Conservation (phyloP, 2,888 invertebrate species). For the Laothoe populi region DNA sequence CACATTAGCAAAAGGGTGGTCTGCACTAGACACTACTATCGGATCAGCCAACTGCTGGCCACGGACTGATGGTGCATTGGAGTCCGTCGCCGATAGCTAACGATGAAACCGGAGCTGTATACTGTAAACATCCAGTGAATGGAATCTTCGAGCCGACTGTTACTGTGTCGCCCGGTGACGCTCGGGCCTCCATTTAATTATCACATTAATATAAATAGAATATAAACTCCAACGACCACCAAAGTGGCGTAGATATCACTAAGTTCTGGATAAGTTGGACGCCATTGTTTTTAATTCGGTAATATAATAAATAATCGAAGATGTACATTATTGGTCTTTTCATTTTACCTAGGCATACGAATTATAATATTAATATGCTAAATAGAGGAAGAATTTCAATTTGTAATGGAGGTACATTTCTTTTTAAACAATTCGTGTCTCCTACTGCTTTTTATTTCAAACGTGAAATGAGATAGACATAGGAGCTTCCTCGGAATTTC, state of each 20-base stretch:
- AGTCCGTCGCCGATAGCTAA: conserved; percentile 59
- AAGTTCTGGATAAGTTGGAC: too few relatives aligned
- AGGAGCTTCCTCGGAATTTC: too few relatives aligned
- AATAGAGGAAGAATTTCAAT: too few relatives aligned
- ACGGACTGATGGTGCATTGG: conserved; percentile 64
- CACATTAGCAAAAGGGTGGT: conserved; percentile 15
- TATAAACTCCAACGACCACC: conserved; percentile 1
- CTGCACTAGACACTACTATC: conserved; percentile 58
- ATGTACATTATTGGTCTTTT: too few relatives aligned
- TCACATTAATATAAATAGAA: conserved; percentile 9
- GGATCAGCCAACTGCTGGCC: conserved; percentile 63
- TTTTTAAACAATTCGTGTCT: too few relatives aligned
- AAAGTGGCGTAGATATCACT: background rate
- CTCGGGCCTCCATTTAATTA: conserved; percentile 44
- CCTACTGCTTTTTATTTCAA: too few relatives aligned
- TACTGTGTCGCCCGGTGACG: conserved; percentile 32
- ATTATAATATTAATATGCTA: too few relatives aligned
- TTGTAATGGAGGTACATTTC: too few relatives aligned
- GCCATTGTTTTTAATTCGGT: too few relatives aligned
- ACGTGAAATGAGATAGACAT: too few relatives aligned
- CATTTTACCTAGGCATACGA: too few relatives aligned
- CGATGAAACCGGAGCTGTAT: conserved; percentile 74
- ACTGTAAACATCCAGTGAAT: conserved; percentile 80
- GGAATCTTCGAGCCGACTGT: conserved; percentile 60
- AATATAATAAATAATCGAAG: too few relatives aligned